phyloP scores from a whole-genome alignment of 37 sponge, comb jelly and placozoan species.

The Crambe crambe region DNA sequence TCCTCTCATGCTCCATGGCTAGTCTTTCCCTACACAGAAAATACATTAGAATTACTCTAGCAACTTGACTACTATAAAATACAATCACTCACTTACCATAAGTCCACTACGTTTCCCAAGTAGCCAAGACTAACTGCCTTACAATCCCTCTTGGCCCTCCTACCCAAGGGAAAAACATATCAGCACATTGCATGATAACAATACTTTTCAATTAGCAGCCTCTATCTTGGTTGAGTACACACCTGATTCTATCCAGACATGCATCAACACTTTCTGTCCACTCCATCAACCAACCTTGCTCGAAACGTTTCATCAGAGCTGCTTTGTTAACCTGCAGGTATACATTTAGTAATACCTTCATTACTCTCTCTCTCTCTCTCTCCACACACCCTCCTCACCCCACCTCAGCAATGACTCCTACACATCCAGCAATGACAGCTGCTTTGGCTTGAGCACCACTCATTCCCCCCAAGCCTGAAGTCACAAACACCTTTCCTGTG shows the following conservation, averaged over 20 bases:
- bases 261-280: constrained; percentile 75
- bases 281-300: constrained; percentile 79
- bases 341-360: not conserved
- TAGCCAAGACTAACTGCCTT: constrained; percentile 85
- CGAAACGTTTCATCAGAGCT: constrained; percentile 33
- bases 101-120: constrained; percentile 90
- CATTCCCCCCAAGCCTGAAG: constrained; percentile 98
- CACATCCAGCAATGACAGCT: constrained; percentile 87
- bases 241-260: constrained; percentile 74
- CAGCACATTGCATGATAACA: too few relatives aligned
- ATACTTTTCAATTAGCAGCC: too few relatives aligned
- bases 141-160: constrained; percentile 46
- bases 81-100: constrained; percentile 67
- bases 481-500: constrained; percentile 92
- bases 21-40: constrained; percentile 75
- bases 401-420: constrained; percentile 99
- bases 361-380: not conserved
- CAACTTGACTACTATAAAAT: not conserved
- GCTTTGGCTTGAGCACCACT: constrained; percentile 99
- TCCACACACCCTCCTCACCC: not conserved
- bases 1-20: constrained; percentile 76
- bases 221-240: not conserved
- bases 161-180: not conserved
- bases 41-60: not conserved
- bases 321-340: constrained; percentile 28